Evolutionary conservation across 2,888 invertebrate species (phyloP).

Genomic region (Himalopsyche kuldschensis): DNA sequence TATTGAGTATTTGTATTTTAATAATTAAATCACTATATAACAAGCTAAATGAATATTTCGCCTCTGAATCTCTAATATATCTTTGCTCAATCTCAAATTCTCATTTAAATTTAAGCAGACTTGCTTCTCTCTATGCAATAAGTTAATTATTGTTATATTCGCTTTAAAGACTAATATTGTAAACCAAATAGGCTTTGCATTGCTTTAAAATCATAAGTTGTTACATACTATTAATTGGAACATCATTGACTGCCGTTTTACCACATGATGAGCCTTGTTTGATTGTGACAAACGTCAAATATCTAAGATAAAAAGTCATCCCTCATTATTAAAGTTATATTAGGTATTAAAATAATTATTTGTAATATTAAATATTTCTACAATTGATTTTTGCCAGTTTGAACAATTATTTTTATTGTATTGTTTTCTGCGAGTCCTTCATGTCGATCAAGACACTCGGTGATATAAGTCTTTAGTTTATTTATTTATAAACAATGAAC

Average conservation of each 20-base stretch:
- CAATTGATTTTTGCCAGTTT: background rate
- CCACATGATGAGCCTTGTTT: too few relatives aligned
- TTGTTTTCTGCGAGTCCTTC: background rate
- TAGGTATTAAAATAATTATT: too few relatives aligned
- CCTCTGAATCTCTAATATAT: background rate
- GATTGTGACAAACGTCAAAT: too few relatives aligned
- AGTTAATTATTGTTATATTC: background rate
- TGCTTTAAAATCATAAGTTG: background rate
- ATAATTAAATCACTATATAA: background rate
- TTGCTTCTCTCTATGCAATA: background rate
- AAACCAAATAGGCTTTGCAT: background rate
- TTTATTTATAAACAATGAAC: background rate
- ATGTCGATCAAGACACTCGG: background rate
- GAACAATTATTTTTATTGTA: background rate
- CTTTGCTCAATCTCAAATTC: background rate
- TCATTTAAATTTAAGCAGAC: background rate
- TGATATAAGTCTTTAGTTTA: background rate
- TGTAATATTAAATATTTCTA: too few relatives aligned
- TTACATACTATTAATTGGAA: too few relatives aligned
- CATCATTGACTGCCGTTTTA: too few relatives aligned
- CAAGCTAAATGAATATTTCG: background rate
- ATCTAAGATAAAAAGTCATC: too few relatives aligned
- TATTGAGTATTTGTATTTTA: background rate
- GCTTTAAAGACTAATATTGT: background rate
- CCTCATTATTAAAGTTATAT: too few relatives aligned